Evolutionary conservation across 2,888 invertebrate genomes (phyloP), one percentile per base, ranked within the genome.

Genomic region (Dolomedes plantarius): DNA sequence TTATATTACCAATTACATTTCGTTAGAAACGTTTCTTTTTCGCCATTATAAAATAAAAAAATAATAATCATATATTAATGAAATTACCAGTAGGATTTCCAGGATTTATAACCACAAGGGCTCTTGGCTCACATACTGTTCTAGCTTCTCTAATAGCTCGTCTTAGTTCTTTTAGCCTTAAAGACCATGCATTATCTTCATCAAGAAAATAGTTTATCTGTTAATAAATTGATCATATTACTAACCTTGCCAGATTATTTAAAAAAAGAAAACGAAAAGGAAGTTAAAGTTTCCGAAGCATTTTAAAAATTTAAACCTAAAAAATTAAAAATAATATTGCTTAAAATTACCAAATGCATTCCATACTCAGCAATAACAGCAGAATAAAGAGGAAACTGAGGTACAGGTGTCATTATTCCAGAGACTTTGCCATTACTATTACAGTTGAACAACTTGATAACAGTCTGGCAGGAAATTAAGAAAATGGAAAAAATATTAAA

Each of bases 331-430:
- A 28, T n/a, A 9, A 5, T 9, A n/a, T n/a, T n/a, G n/a, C n/a
- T n/a, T 39, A 19, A 23, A 65, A 56, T 90, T 90, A 93, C 94
- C 90, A 93, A 93, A 11, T 92, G 91, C 91, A 99, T 94, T 77
- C n/a, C 95, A 91, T 96, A 98, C 92, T 99, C 99, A 1, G 98
- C 95, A 67, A 98, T 92, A 0, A 97, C 94, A 0, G 99, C 99
- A 0, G 98, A 98, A 92, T 99, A 99, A 28, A 99, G 93, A 0
- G 99, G 99, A 92, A 99, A 99, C 91, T 99, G 99, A 0, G 99
- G 99, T 90, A 98, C 99, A 0, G 99, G 99, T 89, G 98, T 95
- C 96, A 99, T 94, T 6, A 99, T 94, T 1, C 98, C 99, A 0
- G 95, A 93, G 78, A 93, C 91, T 90, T 94, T 94, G n/a, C 83